Evolutionary conservation across 2,113 vertebrate species (phyloP).

Genomic region (Phaethon lepturus): DNA sequence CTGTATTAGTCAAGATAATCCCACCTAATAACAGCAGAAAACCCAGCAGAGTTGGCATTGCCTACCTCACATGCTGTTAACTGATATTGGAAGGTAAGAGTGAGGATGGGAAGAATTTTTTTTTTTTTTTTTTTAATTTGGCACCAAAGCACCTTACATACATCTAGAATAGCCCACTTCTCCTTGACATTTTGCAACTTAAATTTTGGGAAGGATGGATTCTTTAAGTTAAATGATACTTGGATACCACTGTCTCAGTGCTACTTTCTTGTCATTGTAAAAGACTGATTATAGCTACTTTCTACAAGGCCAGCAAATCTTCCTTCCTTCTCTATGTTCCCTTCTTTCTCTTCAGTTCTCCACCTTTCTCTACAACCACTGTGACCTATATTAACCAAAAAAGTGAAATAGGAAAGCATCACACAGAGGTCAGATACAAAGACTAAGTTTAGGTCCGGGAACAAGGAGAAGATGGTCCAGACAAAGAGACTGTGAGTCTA

Average conservation of each 20-base stretch:
- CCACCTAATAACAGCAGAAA: neutral
- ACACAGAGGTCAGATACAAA: neutral
- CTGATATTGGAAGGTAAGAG: neutral
- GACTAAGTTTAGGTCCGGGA: neutral
- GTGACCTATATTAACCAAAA: neutral
- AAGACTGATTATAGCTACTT: neutral
- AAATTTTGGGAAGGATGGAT: neutral
- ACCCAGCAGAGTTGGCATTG: neutral
- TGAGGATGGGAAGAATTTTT: neutral
- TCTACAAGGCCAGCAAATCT: neutral
- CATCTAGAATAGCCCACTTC: neutral
- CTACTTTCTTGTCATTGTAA: neutral
- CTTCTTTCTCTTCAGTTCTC: neutral
- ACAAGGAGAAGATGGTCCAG: neutral
- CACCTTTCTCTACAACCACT: neutral
- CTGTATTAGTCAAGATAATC: neutral
- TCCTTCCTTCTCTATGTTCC: neutral
- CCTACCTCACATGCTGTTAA: neutral
- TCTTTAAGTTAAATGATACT: neutral
- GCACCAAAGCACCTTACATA: neutral
- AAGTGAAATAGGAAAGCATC: neutral
- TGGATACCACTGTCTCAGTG: neutral
- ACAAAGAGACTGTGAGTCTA: neutral
- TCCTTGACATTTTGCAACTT: neutral
- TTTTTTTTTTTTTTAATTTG: neutral